Percentiles rank a stretch among this genome's conserved stretches.
These are phyloP conservation scores for Athetis lepigone DNA, from an alignment of 2,888 invertebrate genomes.

Conservation along the genomic window DNA sequence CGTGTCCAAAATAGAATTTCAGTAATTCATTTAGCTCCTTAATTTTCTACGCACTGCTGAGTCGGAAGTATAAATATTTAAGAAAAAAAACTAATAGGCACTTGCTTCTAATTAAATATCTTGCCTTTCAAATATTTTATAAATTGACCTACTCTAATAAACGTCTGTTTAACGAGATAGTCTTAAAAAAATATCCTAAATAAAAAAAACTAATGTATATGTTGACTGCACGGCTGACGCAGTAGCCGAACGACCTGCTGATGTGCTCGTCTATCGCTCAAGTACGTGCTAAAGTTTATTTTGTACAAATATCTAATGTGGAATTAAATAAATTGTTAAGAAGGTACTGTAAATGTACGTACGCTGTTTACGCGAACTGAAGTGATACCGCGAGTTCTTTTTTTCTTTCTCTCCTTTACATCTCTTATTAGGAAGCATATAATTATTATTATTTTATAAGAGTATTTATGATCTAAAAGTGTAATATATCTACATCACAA, in stretches of 20 bases:
- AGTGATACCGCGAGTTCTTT: too few relatives aligned
- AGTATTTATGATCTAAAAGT: not conserved
- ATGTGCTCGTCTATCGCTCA: too few relatives aligned
- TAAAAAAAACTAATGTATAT: too few relatives aligned
- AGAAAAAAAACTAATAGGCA: not conserved
- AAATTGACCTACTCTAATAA: too few relatives aligned
- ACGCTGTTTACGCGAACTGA: too few relatives aligned
- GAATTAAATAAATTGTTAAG: too few relatives aligned
- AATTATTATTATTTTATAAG: not conserved
- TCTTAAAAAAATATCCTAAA: not conserved
- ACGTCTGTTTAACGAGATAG: not conserved
- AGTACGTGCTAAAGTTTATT: too few relatives aligned
- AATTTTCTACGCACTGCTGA: not conserved
- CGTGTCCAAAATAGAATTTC: not conserved
- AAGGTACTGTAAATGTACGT: too few relatives aligned
- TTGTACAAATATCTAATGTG: too few relatives aligned
- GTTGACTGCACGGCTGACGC: too few relatives aligned
- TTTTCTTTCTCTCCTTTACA: too few relatives aligned
- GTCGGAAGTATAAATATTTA: not conserved
- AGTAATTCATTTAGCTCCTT: not conserved
- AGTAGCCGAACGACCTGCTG: too few relatives aligned
- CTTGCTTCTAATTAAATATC: slow-evolving; percentile 7
- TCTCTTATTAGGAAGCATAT: not conserved
- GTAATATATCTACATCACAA: slow-evolving; percentile 27
- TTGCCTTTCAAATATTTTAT: slow-evolving; percentile 13